Base-by-base conservation (phyloP, 2,888 invertebrate species). In the Gastracanthus pulcherrimus region DNA sequence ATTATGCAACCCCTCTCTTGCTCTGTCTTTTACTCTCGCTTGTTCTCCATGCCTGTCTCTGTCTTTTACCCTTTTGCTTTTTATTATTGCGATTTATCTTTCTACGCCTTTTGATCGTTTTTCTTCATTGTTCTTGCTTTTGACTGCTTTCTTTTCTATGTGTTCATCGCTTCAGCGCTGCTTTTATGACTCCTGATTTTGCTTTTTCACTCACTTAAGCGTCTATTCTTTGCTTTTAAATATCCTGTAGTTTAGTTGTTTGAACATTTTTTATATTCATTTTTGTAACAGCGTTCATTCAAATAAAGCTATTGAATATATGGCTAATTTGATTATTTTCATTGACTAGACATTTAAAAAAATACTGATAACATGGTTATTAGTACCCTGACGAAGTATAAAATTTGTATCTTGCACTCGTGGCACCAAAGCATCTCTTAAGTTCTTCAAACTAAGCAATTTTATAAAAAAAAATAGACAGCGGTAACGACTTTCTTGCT, bases 1-100 rank as follows among this genome's bases (percentile, higher is more conserved):
- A 88, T 88, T 88, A 88, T 88, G 87, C 87, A 84, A 86, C 84
- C 84, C 29, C 81, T 72, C 5, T 9, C 7, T 29, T 66, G 5
- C 31, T 45, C 34, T 48, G 13, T 11, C 55, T 34, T 38, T 67
- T 55, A 51, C 41, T 60, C 34, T 19, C 13, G 9, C 29, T 41
- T n/a, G n/a, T 9, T 11, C n/a, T 19, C 51, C 29, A 3, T 11
- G 55, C 16, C 23, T 5, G 23, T 55, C 31, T 51, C 26, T 38
- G 9, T 34, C 31, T 51, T 67, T 36, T 13, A 36, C 31, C 29
- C 31, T 29, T 7, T n/a, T 51, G 26, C 55, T 55, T 23, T 23
- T 23, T 7, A 11, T 5, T 55, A 55, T 9, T 26, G 55, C 23
- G 55, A 55, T 55, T 55, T 55, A 23, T 55, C 23, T 55, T 23